These are phyloP conservation scores for Oncorhynchus kisutch DNA, from an alignment of 2,113 vertebrate species.

Conservation along the genomic window DNA sequence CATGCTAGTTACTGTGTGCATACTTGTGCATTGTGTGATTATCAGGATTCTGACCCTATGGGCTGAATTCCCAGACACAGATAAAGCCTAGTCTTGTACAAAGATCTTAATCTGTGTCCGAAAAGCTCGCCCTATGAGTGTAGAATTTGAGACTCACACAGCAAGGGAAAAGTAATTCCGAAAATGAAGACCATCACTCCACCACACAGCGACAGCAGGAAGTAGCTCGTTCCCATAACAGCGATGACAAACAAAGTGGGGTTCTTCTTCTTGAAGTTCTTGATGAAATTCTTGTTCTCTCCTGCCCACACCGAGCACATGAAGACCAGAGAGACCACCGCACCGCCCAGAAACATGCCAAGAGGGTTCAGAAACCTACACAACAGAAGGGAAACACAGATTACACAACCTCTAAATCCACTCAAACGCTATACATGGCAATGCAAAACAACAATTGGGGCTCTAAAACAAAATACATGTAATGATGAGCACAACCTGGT, in stretches of 20 bases:
- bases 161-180: slow-evolving; percentile 91
- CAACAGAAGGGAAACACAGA: neutral
- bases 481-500: slow-evolving; percentile 47
- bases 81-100: too few relatives aligned
- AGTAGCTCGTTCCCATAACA: slow-evolving; percentile 89
- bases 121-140: neutral
- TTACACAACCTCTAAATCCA: neutral
- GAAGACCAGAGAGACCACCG: slow-evolving; percentile 88
- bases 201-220: slow-evolving; percentile 89
- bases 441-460: neutral
- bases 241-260: slow-evolving; percentile 82
- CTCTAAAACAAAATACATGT: neutral
- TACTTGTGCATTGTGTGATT: too few relatives aligned
- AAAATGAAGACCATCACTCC: slow-evolving; percentile 96
- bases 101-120: neutral
- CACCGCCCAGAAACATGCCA: slow-evolving; percentile 88
- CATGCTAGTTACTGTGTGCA: neutral
- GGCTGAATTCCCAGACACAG: too few relatives aligned
- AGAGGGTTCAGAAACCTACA: slow-evolving; percentile 90
- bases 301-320: slow-evolving; percentile 88
- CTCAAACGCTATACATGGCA: neutral
- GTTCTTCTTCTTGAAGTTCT: slow-evolving; percentile 90
- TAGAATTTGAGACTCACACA: slow-evolving; percentile 79
- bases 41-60: too few relatives aligned
- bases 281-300: slow-evolving; percentile 87